Base-by-base conservation (phyloP, 2,888 invertebrate species). In the Hyles lineata region DNA sequence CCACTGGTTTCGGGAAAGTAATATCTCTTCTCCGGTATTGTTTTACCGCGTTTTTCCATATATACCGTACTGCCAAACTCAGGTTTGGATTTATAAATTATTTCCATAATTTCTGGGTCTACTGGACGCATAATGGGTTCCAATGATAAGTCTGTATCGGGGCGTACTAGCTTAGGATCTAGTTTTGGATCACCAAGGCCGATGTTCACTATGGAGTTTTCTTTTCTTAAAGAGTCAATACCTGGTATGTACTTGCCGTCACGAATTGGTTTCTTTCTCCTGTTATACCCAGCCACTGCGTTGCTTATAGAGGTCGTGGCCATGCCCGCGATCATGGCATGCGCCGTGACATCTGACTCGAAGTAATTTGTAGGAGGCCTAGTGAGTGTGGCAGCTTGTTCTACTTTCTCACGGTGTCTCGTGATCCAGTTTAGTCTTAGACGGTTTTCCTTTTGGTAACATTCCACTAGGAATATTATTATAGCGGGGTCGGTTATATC, bases 111-210 rank as follows among this genome's bases (percentile, higher is more conserved):
- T 63, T 85, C 73, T 5, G 85, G 79, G 52, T 87, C 85, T 21
- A 90, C 76, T 1, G 89, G 89, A 8, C 88, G 80, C 90, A 90
- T 90, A 19, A 85, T 35, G 0, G 89, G 89, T 52, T 89, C 89
- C 8, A 63, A 72, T 5, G 80, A 76, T 1, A 83, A 58, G 62
- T 87, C 87, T 5, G 79, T 78, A 7, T 85, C 81, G 4, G 86
- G 82, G 71, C 87, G 82, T 3, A 9, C 72, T 1, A 90, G 78
- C 73, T 82, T 83, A 0, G 86, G 85, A 74, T 90, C 89, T 2
- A 82, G 80, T 79, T 83, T 80, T 1, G 85, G 79, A 50, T 88
- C 82, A 15, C 87, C 90, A 3, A 89, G 76, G 4, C 87, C 87
- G 0, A 89, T 76, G 5, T 87, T 85, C 0, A 79, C 80, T 23